phyloP scores from a whole-genome alignment of 2,888 invertebrate species.

The Apoda limacodes region DNA sequence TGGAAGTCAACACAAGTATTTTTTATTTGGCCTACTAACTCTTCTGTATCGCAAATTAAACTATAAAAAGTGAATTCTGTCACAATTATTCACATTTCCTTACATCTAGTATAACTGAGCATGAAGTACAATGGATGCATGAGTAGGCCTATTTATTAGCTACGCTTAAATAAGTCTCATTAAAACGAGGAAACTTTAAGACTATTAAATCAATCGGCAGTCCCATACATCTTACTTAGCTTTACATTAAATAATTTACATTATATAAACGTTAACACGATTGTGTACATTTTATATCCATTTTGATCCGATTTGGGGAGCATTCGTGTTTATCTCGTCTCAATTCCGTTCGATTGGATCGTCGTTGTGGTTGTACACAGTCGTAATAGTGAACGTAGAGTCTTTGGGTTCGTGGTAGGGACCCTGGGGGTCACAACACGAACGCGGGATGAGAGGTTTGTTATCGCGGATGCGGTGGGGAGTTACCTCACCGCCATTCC shows the following conservation, averaged over 20 bases:
- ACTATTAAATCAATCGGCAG: constrained; percentile 23
- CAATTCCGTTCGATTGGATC: constrained; percentile 26
- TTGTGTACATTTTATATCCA: constrained; percentile 45
- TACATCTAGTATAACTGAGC: constrained; percentile 61
- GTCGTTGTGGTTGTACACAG: constrained; percentile 20
- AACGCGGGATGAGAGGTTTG: constrained; percentile 11
- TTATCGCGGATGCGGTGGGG: constrained; percentile 21
- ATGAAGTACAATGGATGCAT: constrained; percentile 50
- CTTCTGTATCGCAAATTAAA: no score
- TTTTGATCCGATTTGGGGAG: no score
- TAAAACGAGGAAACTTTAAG: constrained; percentile 25
- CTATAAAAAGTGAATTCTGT: no score
- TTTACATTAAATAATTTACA: constrained; percentile 60
- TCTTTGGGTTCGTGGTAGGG: constrained; percentile 21
- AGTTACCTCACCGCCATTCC: constrained; percentile 71
- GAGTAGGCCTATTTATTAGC: constrained; percentile 35
- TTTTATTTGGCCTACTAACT: no score
- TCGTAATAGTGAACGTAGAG: constrained; percentile 29
- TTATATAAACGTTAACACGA: constrained; percentile 51
- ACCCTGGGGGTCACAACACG: constrained; percentile 22
- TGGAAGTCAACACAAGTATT: no score
- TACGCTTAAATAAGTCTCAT: constrained; percentile 30
- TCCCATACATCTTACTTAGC: constrained; percentile 35
- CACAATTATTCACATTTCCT: constrained; percentile 18
- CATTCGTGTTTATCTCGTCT: constrained; percentile 25